phyloP scores from a whole-genome alignment of 2,888 invertebrate genomes.

The Latrodectus hesperus region DNA sequence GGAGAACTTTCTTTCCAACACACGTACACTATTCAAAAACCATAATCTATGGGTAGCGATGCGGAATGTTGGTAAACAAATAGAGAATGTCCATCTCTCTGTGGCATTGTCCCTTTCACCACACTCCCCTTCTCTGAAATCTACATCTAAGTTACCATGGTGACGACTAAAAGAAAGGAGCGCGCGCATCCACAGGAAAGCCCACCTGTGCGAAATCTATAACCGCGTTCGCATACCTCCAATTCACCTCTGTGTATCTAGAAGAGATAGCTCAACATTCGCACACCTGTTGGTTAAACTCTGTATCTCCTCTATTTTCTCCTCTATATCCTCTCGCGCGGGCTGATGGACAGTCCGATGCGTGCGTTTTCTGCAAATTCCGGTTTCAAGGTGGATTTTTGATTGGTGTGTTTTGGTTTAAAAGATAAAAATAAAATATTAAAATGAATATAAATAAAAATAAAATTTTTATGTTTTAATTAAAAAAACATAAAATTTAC shows the following conservation, averaged over 20 bases:
- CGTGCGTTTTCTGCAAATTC: too few species aligned
- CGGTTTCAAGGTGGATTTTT: too few species aligned
- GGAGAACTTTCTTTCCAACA: too few species aligned
- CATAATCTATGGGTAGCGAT: too few species aligned
- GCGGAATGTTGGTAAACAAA: slow-evolving; percentile 11
- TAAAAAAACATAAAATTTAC: too few species aligned
- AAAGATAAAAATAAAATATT: too few species aligned
- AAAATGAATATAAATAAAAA: too few species aligned
- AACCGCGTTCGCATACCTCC: slow-evolving; percentile 54
- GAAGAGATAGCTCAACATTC: slow-evolving; percentile 31
- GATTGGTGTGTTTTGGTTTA: too few species aligned
- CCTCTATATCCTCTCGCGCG: slow-evolving; percentile 14
- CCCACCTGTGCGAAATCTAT: slow-evolving; percentile 60
- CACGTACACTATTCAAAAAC: too few species aligned
- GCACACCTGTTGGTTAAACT: slow-evolving; percentile 62
- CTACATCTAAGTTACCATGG: slow-evolving; percentile 61
- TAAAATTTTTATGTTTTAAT: too few species aligned
- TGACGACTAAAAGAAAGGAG: slow-evolving; percentile 54
- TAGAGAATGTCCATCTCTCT: neutral
- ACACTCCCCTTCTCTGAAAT: slow-evolving; percentile 21
- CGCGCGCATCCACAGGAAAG: slow-evolving; percentile 48
- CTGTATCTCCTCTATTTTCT: neutral
- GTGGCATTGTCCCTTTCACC: neutral
- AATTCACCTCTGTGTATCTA: slow-evolving; percentile 46
- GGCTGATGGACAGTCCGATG: slow-evolving; percentile 3